Evolutionary conservation across 2,113 vertebrate genomes (phyloP).

Genomic region (Ranitomeya imitator): DNA sequence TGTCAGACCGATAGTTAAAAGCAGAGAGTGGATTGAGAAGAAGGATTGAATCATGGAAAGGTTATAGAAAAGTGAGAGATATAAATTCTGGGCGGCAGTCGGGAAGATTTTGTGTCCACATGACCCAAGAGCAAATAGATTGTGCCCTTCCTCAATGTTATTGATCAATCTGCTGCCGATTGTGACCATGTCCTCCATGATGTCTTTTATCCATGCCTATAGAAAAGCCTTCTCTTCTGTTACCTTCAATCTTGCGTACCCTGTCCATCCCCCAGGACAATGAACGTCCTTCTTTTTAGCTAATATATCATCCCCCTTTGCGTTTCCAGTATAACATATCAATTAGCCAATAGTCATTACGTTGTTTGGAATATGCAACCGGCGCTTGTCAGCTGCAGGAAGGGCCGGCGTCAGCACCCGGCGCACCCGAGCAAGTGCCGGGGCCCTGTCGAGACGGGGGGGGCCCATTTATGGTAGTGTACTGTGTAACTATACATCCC

Average conservation of each 20-base stretch:
- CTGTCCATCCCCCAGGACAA: not conserved
- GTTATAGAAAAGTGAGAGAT: slow-evolving; percentile 15
- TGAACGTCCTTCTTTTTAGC: not conserved
- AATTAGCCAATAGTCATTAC: not conserved
- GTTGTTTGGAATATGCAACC: not conserved
- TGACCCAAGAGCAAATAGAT: not conserved
- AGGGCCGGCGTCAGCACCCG: too few species aligned
- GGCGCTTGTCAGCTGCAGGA: not conserved
- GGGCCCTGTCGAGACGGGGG: too few species aligned
- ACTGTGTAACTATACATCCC: too few species aligned
- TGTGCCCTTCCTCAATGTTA: not conserved
- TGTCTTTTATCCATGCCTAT: not conserved
- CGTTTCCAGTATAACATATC: not conserved
- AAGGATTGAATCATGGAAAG: slow-evolving; percentile 17
- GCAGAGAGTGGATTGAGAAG: not conserved
- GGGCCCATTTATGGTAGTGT: too few species aligned
- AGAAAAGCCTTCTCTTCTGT: not conserved
- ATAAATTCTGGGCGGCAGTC: slow-evolving; percentile 1
- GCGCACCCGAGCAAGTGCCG: too few species aligned
- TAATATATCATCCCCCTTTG: not conserved
- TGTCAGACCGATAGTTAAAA: slow-evolving; percentile 24
- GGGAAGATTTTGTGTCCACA: not conserved
- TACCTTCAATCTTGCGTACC: not conserved
- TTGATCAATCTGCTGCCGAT: not conserved
- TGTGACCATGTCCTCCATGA: slow-evolving; percentile 12